A percentile compares a stretch with the other conserved stretches of the same genome.
Evolutionary conservation across 53 echinoderm and acorn worm genomes (phyloP).

Genomic region (Holothuria leucospilota): DNA sequence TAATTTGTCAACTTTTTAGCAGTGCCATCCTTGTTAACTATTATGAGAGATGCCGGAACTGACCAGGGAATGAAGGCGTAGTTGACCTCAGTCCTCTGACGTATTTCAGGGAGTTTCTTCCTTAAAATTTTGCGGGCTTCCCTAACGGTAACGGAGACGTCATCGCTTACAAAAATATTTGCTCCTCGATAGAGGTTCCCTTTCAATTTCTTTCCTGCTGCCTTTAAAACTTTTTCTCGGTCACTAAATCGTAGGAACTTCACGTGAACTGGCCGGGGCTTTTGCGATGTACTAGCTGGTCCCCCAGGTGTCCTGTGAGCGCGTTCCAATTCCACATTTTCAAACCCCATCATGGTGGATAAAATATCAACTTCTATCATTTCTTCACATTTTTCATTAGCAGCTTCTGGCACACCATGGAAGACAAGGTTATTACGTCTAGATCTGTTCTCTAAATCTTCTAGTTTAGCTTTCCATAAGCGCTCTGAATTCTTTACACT

Average conservation of each 20-base stretch:
- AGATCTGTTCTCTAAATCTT: slow-evolving; percentile 3
- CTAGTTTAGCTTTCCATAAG: background rate
- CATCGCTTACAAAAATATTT: background rate
- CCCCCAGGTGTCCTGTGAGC: no score
- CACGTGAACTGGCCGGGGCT: background rate
- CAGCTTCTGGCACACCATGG: background rate
- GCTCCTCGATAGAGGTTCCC: background rate
- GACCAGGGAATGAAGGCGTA: slow-evolving; percentile 1
- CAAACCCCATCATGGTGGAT: slow-evolving; percentile 1
- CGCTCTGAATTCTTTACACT: background rate
- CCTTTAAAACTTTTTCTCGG: background rate
- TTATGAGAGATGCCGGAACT: background rate
- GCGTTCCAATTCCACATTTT: background rate
- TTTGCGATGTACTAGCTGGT: background rate
- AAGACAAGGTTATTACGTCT: background rate
- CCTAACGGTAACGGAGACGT: background rate
- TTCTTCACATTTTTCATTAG: background rate
- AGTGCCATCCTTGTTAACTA: background rate
- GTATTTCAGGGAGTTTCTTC: background rate
- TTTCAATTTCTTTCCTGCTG: slow-evolving; percentile 13
- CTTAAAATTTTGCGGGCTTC: background rate
- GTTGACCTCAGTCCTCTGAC: background rate
- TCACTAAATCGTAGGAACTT: background rate
- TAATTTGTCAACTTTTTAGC: background rate
- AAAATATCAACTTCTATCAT: background rate